Conservation (phyloP, 1,140 invertebrate species). For the Zaprionus camerounensis region DNA sequence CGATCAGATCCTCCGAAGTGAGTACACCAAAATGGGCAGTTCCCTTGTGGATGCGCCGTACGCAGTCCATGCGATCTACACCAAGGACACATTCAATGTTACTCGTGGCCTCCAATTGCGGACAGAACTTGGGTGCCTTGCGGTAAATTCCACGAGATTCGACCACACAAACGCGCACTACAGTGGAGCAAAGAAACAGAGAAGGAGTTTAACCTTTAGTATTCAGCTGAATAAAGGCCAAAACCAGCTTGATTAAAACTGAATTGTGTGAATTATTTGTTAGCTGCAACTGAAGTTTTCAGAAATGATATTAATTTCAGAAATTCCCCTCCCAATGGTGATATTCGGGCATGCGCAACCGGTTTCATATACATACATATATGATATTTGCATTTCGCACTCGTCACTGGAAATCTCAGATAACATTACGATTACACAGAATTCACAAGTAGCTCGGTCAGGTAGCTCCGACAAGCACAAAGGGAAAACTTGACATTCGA, state of each 20-base stretch:
- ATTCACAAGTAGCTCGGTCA: conserved; percentile 33
- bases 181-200: conserved; percentile 46
- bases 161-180: conserved; percentile 89
- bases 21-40: conserved; percentile 93
- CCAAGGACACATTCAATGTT: conserved; percentile 88
- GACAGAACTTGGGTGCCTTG: conserved; percentile 86
- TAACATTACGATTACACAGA: conserved; percentile 53
- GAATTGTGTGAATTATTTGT: conserved; percentile 21
- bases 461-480: conserved; percentile 2
- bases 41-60: conserved; percentile 89
- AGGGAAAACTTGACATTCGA: background rate
- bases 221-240: background rate
- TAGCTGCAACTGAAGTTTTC: conserved; percentile 44
- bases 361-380: conserved; percentile 16
- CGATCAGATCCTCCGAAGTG: conserved; percentile 92
- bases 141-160: conserved; percentile 86
- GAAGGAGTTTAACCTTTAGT: conserved; percentile 26
- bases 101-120: conserved; percentile 86
- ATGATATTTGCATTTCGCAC: conserved; percentile 24
- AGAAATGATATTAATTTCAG: conserved; percentile 24
- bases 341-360: conserved; percentile 33
- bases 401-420: conserved; percentile 48
- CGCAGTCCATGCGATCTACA: conserved; percentile 90
- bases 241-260: conserved; percentile 18
- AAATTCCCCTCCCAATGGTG: conserved; percentile 48